Conservation (phyloP, 2,113 vertebrate species). For the Anguilla japonica region DNA sequence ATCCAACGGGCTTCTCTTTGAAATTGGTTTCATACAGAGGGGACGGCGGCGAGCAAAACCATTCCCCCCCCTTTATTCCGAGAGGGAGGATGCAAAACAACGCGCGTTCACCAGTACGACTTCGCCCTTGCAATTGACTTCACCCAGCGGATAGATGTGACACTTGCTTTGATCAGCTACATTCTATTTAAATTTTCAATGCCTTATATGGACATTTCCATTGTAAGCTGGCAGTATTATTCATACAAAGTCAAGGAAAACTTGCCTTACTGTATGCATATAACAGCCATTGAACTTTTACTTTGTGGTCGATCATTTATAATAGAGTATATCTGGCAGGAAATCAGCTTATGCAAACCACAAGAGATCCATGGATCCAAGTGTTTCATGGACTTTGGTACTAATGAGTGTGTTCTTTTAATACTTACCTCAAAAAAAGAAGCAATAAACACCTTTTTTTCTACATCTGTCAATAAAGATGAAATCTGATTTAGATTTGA, state of each 20-base stretch:
- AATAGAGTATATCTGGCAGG: neutral
- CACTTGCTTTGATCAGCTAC: neutral
- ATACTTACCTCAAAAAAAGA: neutral
- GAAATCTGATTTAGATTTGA: neutral
- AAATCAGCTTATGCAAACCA: neutral
- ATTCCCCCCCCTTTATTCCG: constrained; percentile 33
- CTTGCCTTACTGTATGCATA: no score
- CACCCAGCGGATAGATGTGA: neutral
- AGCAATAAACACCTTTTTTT: neutral
- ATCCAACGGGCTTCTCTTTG: constrained; percentile 73
- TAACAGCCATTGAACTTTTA: no score
- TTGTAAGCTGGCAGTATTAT: neutral
- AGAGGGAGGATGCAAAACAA: constrained; percentile 32
- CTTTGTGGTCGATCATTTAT: neutral
- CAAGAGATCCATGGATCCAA: neutral
- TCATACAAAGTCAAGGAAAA: no score
- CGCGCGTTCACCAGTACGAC: constrained; percentile 38
- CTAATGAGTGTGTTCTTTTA: neutral
- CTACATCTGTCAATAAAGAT: neutral
- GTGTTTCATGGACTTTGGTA: neutral
- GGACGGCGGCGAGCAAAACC: constrained; percentile 63
- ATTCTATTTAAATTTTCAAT: neutral
- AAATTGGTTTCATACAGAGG: constrained; percentile 75
- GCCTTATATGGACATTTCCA: neutral
- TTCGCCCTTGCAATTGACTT: constrained; percentile 33